Evolutionary conservation across 2,113 vertebrate species (phyloP).

Genomic region (Halichoerus grypus): DNA sequence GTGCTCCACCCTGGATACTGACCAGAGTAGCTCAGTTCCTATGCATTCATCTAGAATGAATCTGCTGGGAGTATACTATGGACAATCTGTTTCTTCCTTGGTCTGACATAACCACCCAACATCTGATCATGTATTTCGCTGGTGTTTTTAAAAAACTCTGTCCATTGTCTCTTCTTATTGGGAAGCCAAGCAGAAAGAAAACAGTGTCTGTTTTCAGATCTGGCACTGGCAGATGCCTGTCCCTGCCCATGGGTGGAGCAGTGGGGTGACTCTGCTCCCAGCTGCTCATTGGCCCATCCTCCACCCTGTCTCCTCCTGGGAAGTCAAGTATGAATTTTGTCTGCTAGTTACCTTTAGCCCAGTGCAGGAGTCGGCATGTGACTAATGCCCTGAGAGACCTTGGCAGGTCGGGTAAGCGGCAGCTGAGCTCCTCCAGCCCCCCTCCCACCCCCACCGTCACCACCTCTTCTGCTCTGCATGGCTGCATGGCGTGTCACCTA

Average conservation of each 20-base stretch:
- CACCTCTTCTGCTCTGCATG: constrained; percentile 64
- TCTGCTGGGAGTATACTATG: neutral
- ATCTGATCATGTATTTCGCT: constrained; percentile 23
- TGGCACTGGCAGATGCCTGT: constrained; percentile 68
- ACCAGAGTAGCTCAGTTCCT: neutral
- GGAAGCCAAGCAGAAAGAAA: constrained; percentile 70
- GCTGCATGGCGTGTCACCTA: constrained; percentile 72
- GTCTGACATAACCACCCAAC: neutral
- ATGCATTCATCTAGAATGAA: neutral
- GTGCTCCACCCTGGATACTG: neutral
- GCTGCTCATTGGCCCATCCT: constrained; percentile 89
- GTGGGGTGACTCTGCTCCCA: constrained; percentile 89
- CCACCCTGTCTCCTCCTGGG: constrained; percentile 71
- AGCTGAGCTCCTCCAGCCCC: constrained; percentile 74
- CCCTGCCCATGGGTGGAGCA: constrained; percentile 79
- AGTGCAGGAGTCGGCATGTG: constrained; percentile 84
- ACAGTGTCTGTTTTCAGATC: constrained; percentile 78
- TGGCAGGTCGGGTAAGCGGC: constrained; percentile 80
- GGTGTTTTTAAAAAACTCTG: constrained; percentile 29
- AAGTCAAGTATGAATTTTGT: constrained; percentile 88
- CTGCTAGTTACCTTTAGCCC: constrained; percentile 91
- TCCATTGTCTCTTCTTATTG: constrained; percentile 60
- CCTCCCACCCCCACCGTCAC: neutral
- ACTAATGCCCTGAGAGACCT: constrained; percentile 86
- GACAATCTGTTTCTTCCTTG: constrained; percentile 19